Evolutionary conservation across 2,113 vertebrate species (phyloP), one percentile per base, ranked within the genome.

Genomic region (Phaetusa simplex): DNA sequence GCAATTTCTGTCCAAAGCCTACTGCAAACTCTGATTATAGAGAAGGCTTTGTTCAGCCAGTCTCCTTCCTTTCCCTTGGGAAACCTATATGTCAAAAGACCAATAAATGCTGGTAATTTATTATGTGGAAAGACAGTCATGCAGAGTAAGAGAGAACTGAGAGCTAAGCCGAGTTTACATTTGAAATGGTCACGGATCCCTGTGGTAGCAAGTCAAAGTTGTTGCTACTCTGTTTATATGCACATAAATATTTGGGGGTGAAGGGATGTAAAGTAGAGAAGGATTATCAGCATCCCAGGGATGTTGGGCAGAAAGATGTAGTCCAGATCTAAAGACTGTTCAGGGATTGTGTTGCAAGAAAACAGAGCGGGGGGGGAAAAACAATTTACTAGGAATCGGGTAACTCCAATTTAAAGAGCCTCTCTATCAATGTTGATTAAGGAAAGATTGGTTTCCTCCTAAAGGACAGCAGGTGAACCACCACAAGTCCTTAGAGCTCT

Each of bases 61-160:
- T 8, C 92, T 86, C 87, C 85, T 65, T 9, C 84, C n/a, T 71
- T 62, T 80, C 96, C 85, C 93, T 62, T 6, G 32, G 72, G 95
- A 93, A 95, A 76, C n/a, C 45, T 62, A 4, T 10, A 34, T 11
- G 95, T 90, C 96, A 83, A 17, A 85, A 95, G 90, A 66, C 85
- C 90, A 90, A 78, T 92, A 95, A 97, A 92, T 61, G 71, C 32
- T 64, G 55, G 53, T 58, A 62, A 86, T 96, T 95, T 96, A 88
- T 95, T 58, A 90, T 0, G 32, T 94, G 93, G 88, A 81, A 64
- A 82, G 69, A 78, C n/a, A 40, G 76, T 8, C 70, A 14, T 2
- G 45, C 32, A 83, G n/a, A 59, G 30, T 22, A 45, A 69, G 87
- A 67, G 29, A 84, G 70, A 71, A 67, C 21, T 1, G 23, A 94